These are phyloP conservation scores for Emydocephalus ijimae DNA, from an alignment of 2,113 vertebrate species.

Conservation along the genomic window DNA sequence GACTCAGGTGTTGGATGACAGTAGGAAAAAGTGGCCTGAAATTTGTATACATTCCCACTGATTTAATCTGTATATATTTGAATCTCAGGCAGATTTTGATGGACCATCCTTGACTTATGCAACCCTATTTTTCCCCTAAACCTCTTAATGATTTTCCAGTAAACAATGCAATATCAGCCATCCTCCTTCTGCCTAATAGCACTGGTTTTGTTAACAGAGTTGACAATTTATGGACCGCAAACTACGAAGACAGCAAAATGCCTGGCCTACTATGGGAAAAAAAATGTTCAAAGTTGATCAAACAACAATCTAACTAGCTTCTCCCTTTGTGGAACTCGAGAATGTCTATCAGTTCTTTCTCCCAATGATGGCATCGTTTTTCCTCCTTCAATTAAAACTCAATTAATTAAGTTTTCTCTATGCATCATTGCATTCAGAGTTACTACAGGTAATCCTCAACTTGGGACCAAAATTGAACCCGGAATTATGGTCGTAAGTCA, in stretches of 20 bases:
- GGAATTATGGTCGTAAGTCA: no score
- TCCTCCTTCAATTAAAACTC: background rate
- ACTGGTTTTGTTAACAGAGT: background rate
- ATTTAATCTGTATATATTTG: background rate
- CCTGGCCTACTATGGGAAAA: background rate
- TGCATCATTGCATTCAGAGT: background rate
- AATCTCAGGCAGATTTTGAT: conserved; percentile 35
- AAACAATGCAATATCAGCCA: background rate
- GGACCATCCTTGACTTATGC: background rate
- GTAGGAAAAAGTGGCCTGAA: background rate
- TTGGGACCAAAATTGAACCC: background rate
- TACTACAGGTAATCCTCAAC: background rate
- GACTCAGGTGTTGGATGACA: background rate
- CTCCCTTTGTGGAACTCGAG: background rate
- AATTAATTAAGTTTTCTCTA: background rate
- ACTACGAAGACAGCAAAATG: no score
- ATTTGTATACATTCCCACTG: background rate
- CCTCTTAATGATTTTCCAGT: conserved; percentile 14
- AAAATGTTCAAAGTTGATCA: background rate
- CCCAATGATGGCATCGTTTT: background rate
- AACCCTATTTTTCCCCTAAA: background rate
- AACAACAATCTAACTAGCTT: background rate
- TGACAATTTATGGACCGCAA: background rate
- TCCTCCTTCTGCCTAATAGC: background rate
- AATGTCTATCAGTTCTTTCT: background rate